Evolutionary conservation across 2,797 vertebrate genomes (phyloP).

Genomic region (Orestias chungarensis): DNA sequence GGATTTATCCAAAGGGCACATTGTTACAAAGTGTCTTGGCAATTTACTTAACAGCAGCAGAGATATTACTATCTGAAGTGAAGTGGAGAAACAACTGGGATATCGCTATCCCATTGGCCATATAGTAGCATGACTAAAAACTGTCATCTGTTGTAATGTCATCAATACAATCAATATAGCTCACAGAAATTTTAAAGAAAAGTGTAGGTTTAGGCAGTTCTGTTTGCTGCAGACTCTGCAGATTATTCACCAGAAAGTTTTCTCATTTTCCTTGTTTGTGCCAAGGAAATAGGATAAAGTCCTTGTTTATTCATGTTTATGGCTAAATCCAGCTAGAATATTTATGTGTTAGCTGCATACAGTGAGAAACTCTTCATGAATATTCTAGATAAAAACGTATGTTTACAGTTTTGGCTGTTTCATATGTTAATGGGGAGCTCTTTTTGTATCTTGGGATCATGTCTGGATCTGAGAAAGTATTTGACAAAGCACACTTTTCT

Average conservation of each 20-base stretch:
- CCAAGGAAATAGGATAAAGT: slow-evolving; percentile 30
- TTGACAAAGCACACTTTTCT: slow-evolving; percentile 50
- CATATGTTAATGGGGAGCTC: slow-evolving; percentile 66
- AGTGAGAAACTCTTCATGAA: slow-evolving; percentile 65
- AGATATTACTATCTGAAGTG: slow-evolving; percentile 9
- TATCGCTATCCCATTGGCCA: neutral
- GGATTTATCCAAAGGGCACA: neutral
- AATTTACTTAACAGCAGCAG: slow-evolving; percentile 2
- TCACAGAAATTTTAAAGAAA: slow-evolving; percentile 13
- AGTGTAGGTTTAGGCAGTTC: slow-evolving; percentile 5
- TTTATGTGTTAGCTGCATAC: slow-evolving; percentile 48
- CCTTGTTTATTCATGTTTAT: slow-evolving; percentile 55
- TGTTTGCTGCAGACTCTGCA: slow-evolving; percentile 6
- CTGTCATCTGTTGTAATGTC: slow-evolving; percentile 14
- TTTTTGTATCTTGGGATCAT: slow-evolving; percentile 63
- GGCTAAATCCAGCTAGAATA: slow-evolving; percentile 48
- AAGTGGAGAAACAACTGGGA: slow-evolving; percentile 2
- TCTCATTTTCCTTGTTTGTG: slow-evolving; percentile 19
- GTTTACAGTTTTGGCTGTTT: slow-evolving; percentile 65
- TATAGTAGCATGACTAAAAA: slow-evolving; percentile 9
- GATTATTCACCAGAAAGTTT: slow-evolving; percentile 21
- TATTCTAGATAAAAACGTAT: slow-evolving; percentile 74
- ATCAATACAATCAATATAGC: slow-evolving; percentile 26
- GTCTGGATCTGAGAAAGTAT: slow-evolving; percentile 57
- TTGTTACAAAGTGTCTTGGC: neutral